Evolutionary conservation across 2,797 vertebrate genomes (phyloP).

Genomic region (Oophaga sylvatica): DNA sequence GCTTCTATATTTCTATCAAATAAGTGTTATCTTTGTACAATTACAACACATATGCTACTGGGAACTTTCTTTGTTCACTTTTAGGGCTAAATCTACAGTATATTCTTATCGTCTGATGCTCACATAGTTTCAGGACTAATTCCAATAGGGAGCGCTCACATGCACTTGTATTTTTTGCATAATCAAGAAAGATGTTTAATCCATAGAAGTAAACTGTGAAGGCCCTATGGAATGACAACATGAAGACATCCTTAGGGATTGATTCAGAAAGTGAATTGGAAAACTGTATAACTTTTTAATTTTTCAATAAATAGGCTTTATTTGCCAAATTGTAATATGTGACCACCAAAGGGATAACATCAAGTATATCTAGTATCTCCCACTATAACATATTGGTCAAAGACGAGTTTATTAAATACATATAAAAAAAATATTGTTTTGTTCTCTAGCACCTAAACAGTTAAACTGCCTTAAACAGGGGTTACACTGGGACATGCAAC

Average conservation of each 20-base stretch:
- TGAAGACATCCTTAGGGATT: neutral
- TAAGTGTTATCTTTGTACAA: too few species aligned
- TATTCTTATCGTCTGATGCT: too few species aligned
- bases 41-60: too few species aligned
- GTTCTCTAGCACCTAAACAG: neutral
- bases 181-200: too few species aligned
- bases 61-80: too few species aligned
- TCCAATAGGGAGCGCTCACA: too few species aligned
- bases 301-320: neutral
- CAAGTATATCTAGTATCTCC: neutral
- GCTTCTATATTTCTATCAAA: too few species aligned
- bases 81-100: too few species aligned
- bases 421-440: neutral
- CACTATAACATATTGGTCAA: neutral
- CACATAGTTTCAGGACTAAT: too few species aligned
- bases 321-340: neutral
- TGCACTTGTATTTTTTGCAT: too few species aligned
- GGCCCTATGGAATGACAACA: neutral
- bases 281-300: neutral
- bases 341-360: neutral
- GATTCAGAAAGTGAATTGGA: neutral
- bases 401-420: neutral
- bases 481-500: conserved; percentile 10
- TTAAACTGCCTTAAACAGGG: neutral
- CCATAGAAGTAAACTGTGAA: too few species aligned